Percentiles rank a stretch among this genome's conserved stretches.
Conservation (phyloP, 2,113 vertebrate species). For the Accipiter cooperii region DNA sequence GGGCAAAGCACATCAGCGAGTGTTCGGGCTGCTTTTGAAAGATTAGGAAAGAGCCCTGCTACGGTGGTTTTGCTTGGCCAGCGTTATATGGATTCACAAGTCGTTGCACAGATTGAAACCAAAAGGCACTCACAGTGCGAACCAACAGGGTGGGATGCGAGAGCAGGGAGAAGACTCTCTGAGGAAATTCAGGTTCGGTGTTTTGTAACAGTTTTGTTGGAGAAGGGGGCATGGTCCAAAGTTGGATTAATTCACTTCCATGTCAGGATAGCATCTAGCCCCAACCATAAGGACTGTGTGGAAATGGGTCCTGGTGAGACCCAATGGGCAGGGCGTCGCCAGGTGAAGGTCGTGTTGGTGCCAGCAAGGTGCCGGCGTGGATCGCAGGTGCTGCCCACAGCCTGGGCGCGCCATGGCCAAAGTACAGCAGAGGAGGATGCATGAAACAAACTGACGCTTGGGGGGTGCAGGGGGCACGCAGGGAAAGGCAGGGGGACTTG, state of each 20-base stretch:
- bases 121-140: neutral
- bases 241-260: neutral
- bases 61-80: neutral
- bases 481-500: neutral
- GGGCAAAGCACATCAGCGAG: neutral
- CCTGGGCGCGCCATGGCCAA: fast-evolving
- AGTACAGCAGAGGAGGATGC: neutral
- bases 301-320: neutral
- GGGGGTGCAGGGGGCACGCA: no score
- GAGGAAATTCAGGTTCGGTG: neutral
- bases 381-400: neutral
- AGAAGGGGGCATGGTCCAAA: neutral
- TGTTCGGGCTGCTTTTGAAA: neutral
- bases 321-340: fast-evolving
- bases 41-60: neutral
- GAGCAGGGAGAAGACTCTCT: neutral
- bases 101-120: neutral
- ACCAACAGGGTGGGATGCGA: neutral
- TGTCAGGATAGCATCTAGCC: neutral
- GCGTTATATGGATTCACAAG: neutral
- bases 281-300: neutral
- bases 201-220: neutral
- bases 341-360: neutral
- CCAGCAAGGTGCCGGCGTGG: neutral
- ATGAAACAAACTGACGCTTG: neutral